Percentiles rank a stretch among this genome's conserved stretches.
Evolutionary conservation across 2,888 invertebrate species (phyloP).

Genomic region (Oxystoma pomonae): DNA sequence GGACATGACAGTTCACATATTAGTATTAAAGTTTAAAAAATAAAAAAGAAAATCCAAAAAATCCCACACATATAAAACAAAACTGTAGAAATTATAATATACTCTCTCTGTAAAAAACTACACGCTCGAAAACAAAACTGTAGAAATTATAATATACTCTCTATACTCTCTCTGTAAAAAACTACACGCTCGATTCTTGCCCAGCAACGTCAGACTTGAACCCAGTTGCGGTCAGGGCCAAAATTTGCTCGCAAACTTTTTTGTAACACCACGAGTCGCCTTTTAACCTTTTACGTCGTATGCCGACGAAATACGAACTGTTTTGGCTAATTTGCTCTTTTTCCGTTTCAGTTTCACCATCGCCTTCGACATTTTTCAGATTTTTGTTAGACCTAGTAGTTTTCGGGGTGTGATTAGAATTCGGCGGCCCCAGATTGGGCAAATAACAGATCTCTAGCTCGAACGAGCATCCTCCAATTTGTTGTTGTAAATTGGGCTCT

Average conservation of each 20-base stretch:
- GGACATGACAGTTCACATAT: too few relatives aligned
- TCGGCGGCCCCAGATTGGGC: slow-evolving; percentile 40
- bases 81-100: too few relatives aligned
- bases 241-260: slow-evolving; percentile 69
- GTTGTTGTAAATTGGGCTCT: slow-evolving; percentile 41
- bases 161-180: background rate
- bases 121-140: too few relatives aligned
- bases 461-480: slow-evolving; percentile 54
- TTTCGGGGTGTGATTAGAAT: slow-evolving; percentile 11
- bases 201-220: slow-evolving; percentile 26
- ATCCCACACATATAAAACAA: too few relatives aligned
- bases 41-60: too few relatives aligned
- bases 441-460: slow-evolving; percentile 65
- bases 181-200: slow-evolving; percentile 38
- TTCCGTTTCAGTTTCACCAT: slow-evolving; percentile 16
- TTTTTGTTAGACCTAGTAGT: slow-evolving; percentile 37
- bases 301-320: slow-evolving; percentile 51
- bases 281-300: slow-evolving; percentile 67
- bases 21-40: too few relatives aligned
- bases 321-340: too few relatives aligned
- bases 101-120: slow-evolving; percentile 21
- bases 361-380: slow-evolving; percentile 31
- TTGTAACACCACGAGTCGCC: slow-evolving; percentile 82
- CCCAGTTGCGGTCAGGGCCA: slow-evolving; percentile 51
- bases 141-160: too few relatives aligned